phyloP scores from a whole-genome alignment of 2,113 vertebrate genomes.

The Dolichotis patagonum region DNA sequence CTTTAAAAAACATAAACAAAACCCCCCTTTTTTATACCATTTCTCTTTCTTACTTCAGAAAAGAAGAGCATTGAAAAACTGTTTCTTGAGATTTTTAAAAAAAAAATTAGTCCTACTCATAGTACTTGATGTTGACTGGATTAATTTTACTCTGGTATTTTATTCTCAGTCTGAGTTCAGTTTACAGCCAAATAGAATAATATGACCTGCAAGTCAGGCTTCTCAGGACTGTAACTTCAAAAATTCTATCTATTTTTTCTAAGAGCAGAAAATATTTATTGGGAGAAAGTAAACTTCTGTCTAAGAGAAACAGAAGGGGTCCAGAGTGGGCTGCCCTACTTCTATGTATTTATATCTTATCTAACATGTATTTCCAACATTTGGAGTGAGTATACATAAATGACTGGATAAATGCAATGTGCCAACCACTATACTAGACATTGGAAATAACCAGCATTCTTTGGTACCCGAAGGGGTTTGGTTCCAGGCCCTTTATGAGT shows the following conservation, averaged over 20 bases:
- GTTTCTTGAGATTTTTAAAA: slow-evolving; percentile 24
- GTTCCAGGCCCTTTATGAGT: neutral
- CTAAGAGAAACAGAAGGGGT: neutral
- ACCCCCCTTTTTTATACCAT: slow-evolving; percentile 61
- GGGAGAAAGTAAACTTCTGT: neutral
- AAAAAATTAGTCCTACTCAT: neutral
- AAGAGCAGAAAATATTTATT: neutral
- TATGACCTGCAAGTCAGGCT: neutral
- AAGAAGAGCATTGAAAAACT: slow-evolving; percentile 40
- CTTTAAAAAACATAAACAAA: slow-evolving; percentile 66
- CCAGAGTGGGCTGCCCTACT: neutral
- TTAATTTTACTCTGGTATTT: slow-evolving; percentile 60
- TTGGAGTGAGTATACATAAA: neutral
- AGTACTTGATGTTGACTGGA: slow-evolving; percentile 12
- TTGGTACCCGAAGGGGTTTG: neutral
- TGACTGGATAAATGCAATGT: neutral
- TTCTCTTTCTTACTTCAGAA: slow-evolving; percentile 15
- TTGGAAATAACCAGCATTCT: neutral
- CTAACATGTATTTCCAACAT: neutral
- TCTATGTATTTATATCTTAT: neutral
- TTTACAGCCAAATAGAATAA: neutral
- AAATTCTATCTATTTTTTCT: neutral
- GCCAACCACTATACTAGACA: neutral
- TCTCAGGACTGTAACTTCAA: neutral
- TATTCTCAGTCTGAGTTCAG: neutral